phyloP scores from a whole-genome alignment of 2,888 invertebrate genomes.

The Parapristionchus giblindavisi region DNA sequence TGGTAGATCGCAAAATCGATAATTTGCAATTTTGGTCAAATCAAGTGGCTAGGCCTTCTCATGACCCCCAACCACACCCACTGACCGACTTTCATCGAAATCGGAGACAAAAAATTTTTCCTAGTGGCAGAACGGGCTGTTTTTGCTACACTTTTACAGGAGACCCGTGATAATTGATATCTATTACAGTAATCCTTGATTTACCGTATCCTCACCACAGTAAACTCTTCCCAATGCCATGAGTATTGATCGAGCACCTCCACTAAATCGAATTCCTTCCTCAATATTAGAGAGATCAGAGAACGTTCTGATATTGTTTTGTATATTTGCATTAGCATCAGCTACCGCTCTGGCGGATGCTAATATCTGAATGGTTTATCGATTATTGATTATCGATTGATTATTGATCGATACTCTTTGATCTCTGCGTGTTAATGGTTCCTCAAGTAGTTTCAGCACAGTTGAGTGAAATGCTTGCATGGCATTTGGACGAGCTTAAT shows the following conservation, averaged over 20 bases:
- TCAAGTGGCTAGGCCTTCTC: no score
- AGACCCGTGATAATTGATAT: no score
- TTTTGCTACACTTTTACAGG: no score
- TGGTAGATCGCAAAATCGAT: no score
- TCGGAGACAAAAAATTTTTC: no score
- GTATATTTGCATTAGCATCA: neutral
- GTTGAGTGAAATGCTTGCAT: neutral
- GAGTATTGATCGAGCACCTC: slow-evolving; percentile 16
- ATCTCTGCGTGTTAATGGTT: neutral
- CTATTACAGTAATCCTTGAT: neutral
- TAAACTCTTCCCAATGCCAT: slow-evolving; percentile 19
- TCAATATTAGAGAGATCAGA: slow-evolving; percentile 5
- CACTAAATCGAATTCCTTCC: slow-evolving; percentile 1
- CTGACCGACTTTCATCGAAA: no score
- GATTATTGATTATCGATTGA: neutral
- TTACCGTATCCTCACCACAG: slow-evolving; percentile 24
- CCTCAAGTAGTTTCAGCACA: neutral
- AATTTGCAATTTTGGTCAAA: no score
- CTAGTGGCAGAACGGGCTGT: no score
- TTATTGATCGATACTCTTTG: neutral
- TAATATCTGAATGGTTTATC: neutral
- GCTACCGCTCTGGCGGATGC: neutral
- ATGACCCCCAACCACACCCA: no score
- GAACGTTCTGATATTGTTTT: neutral
- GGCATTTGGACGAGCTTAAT: slow-evolving; percentile 1